Percentiles rank a stretch among this genome's conserved stretches.
These are phyloP conservation scores for Agapornis roseicollis DNA, from an alignment of 2,113 vertebrate species.

Conservation along the genomic window DNA sequence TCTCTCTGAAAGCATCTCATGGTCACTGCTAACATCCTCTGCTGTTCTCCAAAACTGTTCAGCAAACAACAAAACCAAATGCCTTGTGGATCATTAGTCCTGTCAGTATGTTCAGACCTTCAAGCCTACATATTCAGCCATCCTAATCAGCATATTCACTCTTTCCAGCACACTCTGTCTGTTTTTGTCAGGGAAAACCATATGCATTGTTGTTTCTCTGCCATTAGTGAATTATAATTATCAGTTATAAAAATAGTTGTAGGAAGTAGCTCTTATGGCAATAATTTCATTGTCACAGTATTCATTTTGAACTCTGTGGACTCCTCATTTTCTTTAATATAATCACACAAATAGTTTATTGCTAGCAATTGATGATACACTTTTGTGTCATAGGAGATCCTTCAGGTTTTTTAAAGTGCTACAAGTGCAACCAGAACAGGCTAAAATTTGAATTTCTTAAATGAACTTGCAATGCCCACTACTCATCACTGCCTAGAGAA, in stretches of 20 bases:
- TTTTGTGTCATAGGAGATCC: background rate
- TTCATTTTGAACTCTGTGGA: background rate
- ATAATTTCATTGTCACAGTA: background rate
- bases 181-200: background rate
- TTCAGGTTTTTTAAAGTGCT: background rate
- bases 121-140: background rate
- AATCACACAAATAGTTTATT: background rate
- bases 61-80: background rate
- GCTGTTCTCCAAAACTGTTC: background rate
- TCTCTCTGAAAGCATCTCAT: background rate
- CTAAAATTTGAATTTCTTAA: background rate
- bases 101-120: background rate
- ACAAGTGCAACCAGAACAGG: background rate
- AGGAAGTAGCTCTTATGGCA: background rate
- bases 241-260: background rate
- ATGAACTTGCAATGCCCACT: background rate
- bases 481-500: background rate
- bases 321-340: background rate
- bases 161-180: background rate
- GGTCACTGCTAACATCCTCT: background rate
- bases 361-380: background rate
- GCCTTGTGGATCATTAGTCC: background rate
- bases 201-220: background rate
- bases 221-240: background rate
- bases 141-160: background rate